These are phyloP conservation scores for Caranx ignobilis DNA, from an alignment of 2,113 vertebrate species.

Conservation along the genomic window DNA sequence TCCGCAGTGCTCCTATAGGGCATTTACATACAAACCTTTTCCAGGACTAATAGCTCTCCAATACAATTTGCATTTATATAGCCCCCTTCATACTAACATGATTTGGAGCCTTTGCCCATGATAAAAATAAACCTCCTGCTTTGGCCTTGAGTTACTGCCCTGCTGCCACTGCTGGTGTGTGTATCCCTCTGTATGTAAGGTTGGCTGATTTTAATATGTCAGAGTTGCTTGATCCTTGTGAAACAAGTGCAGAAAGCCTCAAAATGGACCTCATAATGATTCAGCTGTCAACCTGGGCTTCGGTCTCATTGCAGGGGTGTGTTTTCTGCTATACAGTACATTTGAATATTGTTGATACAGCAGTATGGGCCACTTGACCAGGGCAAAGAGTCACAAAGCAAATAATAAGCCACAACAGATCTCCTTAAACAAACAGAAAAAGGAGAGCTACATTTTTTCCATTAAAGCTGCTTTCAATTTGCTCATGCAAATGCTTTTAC, in stretches of 20 bases:
- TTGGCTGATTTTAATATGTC: conserved; percentile 82
- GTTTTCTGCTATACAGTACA: conserved; percentile 28
- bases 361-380: conserved; percentile 37
- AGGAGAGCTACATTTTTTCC: conserved; percentile 1
- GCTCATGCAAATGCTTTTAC: conserved; percentile 27
- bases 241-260: conserved; percentile 68
- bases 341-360: conserved; percentile 62
- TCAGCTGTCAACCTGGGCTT: conserved; percentile 30
- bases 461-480: conserved; percentile 31
- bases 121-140: conserved; percentile 85
- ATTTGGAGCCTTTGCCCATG: conserved; percentile 85
- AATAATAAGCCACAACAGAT: conserved; percentile 52
- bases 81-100: conserved; percentile 86
- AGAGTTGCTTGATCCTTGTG: conserved; percentile 68
- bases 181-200: conserved; percentile 73
- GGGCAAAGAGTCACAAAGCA: conserved; percentile 51
- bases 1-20: conserved; percentile 79
- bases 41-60: conserved; percentile 85
- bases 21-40: conserved; percentile 88
- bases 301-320: conserved; percentile 1
- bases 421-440: conserved; percentile 14
- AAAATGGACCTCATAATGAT: conserved; percentile 73
- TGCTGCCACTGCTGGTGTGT: conserved; percentile 60
- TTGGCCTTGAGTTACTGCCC: conserved; percentile 84
- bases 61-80: conserved; percentile 91